These are phyloP conservation scores for Leptobrachium ailaonicum DNA, from an alignment of 2,113 vertebrate genomes.

Conservation along the genomic window DNA sequence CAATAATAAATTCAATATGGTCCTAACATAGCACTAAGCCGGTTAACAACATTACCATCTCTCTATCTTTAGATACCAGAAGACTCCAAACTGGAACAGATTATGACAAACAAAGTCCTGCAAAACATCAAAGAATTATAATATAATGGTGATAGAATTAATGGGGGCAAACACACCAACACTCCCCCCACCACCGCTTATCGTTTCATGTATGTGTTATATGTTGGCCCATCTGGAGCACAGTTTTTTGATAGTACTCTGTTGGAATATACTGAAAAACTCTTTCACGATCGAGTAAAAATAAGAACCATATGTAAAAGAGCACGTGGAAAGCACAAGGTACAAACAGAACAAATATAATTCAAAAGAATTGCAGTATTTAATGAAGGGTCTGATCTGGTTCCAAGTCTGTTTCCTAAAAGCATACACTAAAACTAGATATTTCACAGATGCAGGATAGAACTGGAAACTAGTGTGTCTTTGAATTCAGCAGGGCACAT, in stretches of 20 bases:
- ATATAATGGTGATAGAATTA: conserved; percentile 17
- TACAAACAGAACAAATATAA: conserved; percentile 31
- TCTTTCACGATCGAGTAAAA: conserved; percentile 4
- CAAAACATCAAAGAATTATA: conserved; percentile 23
- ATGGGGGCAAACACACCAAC: conserved; percentile 7
- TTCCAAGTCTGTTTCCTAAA: conserved; percentile 46
- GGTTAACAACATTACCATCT: conserved; percentile 14
- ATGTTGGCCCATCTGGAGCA: conserved; percentile 24
- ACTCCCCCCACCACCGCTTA: background rate
- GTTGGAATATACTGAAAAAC: conserved; percentile 29
- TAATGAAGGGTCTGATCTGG: conserved; percentile 45
- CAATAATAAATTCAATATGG: conserved; percentile 28
- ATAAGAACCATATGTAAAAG: conserved; percentile 33
- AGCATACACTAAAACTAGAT: conserved; percentile 33
- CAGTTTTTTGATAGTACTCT: conserved; percentile 27
- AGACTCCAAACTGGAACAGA: conserved; percentile 10
- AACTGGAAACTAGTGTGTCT: conserved; percentile 1
- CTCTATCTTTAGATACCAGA: conserved; percentile 39
- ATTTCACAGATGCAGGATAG: conserved; percentile 30
- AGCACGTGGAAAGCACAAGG: conserved; percentile 20
- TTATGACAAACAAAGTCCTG: conserved; percentile 21
- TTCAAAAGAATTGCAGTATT: conserved; percentile 41
- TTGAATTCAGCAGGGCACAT: conserved; percentile 4
- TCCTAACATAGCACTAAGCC: conserved; percentile 16
- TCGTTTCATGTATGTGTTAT: conserved; percentile 8